phyloP scores from a whole-genome alignment of 1,140 invertebrate genomes.

The Aphaenogaster rudis region DNA sequence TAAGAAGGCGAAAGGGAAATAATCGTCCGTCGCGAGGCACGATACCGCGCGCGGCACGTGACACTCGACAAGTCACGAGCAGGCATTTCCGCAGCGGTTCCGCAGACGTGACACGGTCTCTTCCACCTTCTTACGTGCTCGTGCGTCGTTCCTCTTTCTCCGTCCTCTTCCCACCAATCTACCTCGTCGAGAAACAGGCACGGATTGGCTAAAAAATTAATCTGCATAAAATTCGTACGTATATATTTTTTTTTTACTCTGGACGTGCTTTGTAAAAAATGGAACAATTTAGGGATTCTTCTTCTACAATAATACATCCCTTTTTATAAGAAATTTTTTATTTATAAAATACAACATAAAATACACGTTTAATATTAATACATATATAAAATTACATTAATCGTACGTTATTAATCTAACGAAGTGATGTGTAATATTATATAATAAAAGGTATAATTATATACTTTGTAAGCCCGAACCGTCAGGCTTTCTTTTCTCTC shows the following conservation, averaged over 20 bases:
- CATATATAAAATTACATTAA: not conserved
- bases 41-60: constrained; percentile 76
- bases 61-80: constrained; percentile 80
- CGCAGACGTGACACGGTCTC: constrained; percentile 81
- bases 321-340: not conserved
- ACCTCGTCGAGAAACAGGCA: constrained; percentile 25
- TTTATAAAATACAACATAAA: not conserved
- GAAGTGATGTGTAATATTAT: not conserved
- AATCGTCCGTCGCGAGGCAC: constrained; percentile 72
- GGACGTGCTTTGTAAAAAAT: not conserved
- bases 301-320: not conserved
- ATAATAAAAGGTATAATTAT: constrained; percentile 12
- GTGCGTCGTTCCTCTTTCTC: constrained; percentile 36
- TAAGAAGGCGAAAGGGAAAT: constrained; percentile 73
- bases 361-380: not conserved
- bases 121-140: constrained; percentile 70
- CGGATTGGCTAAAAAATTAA: not conserved
- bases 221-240: not conserved
- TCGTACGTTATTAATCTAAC: not conserved
- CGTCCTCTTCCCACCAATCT: constrained; percentile 49
- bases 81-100: constrained; percentile 82
- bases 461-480: not conserved
- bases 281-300: not conserved
- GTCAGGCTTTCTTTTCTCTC: not conserved
- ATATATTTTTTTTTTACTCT: not conserved